Evolutionary conservation across 1,140 invertebrate genomes (phyloP).

Genomic region (Meloidogyne floridensis): DNA sequence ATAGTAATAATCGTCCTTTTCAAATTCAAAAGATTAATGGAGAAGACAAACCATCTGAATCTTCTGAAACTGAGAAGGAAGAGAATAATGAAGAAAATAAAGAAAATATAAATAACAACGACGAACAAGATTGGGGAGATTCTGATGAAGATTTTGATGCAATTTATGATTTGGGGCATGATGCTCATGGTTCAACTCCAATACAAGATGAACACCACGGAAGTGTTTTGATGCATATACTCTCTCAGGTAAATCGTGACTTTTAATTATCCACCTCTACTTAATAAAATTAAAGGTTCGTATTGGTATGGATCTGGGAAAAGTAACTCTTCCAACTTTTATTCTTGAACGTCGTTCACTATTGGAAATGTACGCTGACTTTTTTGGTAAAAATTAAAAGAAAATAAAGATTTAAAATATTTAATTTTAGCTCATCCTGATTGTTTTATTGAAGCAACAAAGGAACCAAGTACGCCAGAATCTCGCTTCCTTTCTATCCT

Average conservation of each 20-base stretch:
- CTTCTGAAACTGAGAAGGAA: conserved; percentile 52
- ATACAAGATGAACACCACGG: conserved; percentile 69
- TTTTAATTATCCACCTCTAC: too few species aligned
- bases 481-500: conserved; percentile 65
- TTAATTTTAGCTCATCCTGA: conserved; percentile 67
- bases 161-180: conserved; percentile 60
- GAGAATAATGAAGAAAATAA: not conserved
- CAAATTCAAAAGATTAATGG: too few species aligned
- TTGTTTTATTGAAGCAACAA: conserved; percentile 47
- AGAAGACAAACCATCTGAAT: conserved; percentile 31
- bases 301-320: conserved; percentile 71
- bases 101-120: too few species aligned
- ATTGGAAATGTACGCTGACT: conserved; percentile 72
- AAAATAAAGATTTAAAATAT: too few species aligned
- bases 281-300: conserved; percentile 67
- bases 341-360: conserved; percentile 70
- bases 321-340: conserved; percentile 71
- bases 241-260: conserved; percentile 57
- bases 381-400: conserved; percentile 61
- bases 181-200: conserved; percentile 47
- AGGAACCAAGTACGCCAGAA: conserved; percentile 62
- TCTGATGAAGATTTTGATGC: conserved; percentile 63
- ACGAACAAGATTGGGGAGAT: conserved; percentile 64
- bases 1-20: too few species aligned
- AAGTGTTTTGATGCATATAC: conserved; percentile 70